phyloP scores from a whole-genome alignment of 2,113 vertebrate species.

The Muscicapa adusta region DNA sequence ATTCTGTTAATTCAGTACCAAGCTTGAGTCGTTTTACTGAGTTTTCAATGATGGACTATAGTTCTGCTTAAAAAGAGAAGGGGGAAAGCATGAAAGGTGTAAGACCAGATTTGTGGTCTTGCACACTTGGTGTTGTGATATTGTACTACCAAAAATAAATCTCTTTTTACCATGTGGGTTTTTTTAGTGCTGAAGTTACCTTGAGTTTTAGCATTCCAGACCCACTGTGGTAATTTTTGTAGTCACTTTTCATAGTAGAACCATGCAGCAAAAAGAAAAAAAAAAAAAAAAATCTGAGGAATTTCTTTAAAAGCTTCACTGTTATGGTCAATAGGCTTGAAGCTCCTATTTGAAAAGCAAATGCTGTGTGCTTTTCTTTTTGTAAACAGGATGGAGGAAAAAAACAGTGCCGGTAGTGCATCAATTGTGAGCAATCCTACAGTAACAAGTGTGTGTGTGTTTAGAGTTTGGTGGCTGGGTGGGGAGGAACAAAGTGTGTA shows the following conservation, averaged over 20 bases:
- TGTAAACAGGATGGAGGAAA: conserved; percentile 47
- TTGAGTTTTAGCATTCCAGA: background rate
- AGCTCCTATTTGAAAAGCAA: conserved; percentile 29
- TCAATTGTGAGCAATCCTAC: conserved; percentile 40
- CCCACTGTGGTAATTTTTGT: background rate
- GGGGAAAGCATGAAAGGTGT: background rate
- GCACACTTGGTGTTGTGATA: background rate
- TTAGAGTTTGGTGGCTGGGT: conserved; percentile 14
- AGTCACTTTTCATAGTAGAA: background rate
- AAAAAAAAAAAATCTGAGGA: background rate
- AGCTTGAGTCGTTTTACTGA: background rate
- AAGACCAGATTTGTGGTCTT: background rate
- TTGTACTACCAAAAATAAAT: background rate
- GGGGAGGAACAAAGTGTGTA: background rate
- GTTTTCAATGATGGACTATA: background rate
- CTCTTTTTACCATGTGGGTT: accelerated
- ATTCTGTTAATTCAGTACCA: background rate
- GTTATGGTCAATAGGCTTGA: background rate
- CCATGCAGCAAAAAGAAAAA: background rate
- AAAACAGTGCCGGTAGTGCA: conserved; percentile 32
- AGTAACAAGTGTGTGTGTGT: conserved; percentile 44
- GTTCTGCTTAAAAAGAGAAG: background rate
- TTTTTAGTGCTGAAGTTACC: background rate
- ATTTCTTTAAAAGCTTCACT: conserved; percentile 1
- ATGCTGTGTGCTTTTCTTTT: conserved; percentile 48